These are phyloP conservation scores for Euwallacea fornicatus DNA, from an alignment of 1,140 invertebrate species.

Conservation along the genomic window DNA sequence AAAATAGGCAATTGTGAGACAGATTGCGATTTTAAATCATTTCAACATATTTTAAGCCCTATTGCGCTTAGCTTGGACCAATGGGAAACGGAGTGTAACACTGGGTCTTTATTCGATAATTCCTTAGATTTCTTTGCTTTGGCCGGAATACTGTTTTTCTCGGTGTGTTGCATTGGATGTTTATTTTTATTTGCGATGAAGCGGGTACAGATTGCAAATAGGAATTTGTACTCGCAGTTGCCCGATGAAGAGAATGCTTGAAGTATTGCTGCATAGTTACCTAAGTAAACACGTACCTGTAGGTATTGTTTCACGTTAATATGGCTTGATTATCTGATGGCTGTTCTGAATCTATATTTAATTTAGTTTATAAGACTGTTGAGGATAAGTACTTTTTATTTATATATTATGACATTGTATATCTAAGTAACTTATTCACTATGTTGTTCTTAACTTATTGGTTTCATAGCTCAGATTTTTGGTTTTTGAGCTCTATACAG, in stretches of 20 bases:
- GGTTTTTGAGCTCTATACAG: no score
- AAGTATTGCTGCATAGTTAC: background rate
- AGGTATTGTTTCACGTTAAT: no score
- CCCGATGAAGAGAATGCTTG: slow-evolving; percentile 37
- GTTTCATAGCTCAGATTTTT: no score
- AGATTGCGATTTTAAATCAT: slow-evolving; percentile 62
- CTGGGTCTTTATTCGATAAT: slow-evolving; percentile 22
- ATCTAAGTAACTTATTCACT: no score
- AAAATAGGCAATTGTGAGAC: slow-evolving; percentile 62
- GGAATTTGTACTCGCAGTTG: slow-evolving; percentile 34
- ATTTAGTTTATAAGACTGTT: no score
- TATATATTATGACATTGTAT: no score
- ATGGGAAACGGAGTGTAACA: slow-evolving; percentile 48
- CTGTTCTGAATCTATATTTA: no score
- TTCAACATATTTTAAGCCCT: slow-evolving; percentile 52
- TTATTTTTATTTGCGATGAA: slow-evolving; percentile 10
- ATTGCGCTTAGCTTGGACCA: slow-evolving; percentile 37
- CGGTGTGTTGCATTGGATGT: slow-evolving; percentile 12
- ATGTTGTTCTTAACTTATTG: no score
- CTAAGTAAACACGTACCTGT: no score
- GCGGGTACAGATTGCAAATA: slow-evolving; percentile 9
- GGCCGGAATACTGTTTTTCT: slow-evolving; percentile 13
- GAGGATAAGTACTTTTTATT: no score
- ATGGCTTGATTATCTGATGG: no score
- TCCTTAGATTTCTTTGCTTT: slow-evolving; percentile 26